A percentile compares a stretch with the other conserved stretches of the same genome.
Conservation (phyloP, 2,888 invertebrate genomes). For the Alcis repandata region DNA sequence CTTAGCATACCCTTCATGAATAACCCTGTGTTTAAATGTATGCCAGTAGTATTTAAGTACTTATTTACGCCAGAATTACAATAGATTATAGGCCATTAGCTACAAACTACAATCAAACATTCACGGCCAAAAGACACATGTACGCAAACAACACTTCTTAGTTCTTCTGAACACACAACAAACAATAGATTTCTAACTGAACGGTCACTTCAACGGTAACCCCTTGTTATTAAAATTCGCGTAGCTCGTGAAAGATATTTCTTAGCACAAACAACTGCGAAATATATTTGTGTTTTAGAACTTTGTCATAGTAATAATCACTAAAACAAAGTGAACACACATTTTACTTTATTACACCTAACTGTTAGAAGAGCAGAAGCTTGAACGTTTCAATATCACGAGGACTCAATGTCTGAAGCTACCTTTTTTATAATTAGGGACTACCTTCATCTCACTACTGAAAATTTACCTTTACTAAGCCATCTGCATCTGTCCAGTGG, state of each 20-base stretch:
- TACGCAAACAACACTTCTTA: conserved; percentile 24
- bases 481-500: too few species aligned
- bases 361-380: too few species aligned
- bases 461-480: too few species aligned
- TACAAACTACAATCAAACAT: background rate
- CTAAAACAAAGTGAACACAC: too few species aligned
- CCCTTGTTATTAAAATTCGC: conserved; percentile 56
- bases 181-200: conserved; percentile 35
- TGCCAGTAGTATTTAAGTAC: background rate
- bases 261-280: conserved; percentile 40
- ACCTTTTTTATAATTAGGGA: too few species aligned
- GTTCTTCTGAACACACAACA: conserved; percentile 32
- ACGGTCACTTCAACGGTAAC: conserved; percentile 54
- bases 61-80: background rate
- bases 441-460: too few species aligned
- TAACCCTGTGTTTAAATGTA: background rate
- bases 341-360: background rate
- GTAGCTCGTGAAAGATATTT: conserved; percentile 58
- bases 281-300: conserved; percentile 2
- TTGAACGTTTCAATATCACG: too few species aligned
- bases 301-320: conserved; percentile 8
- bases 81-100: background rate
- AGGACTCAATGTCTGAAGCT: too few species aligned
- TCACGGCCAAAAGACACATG: conserved; percentile 8
- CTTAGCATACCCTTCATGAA: too few species aligned